Conservation (phyloP, 1,140 invertebrate genomes). For the Microplitis mediator region DNA sequence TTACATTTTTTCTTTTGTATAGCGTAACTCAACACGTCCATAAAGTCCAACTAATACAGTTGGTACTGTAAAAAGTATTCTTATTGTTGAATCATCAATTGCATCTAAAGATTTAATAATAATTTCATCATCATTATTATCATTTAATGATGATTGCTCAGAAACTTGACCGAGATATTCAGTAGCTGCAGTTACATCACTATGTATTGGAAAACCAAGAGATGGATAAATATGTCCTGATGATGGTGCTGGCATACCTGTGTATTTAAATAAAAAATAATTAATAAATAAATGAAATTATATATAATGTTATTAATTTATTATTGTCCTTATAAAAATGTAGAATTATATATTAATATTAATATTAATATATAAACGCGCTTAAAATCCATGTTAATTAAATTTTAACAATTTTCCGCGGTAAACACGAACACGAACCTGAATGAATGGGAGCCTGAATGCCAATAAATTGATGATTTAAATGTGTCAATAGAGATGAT, state of each 20-base stretch:
- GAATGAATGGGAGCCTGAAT: slow-evolving; percentile 54
- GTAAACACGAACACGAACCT: slow-evolving; percentile 53
- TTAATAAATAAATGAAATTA: background rate
- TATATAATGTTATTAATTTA: background rate
- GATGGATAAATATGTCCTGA: slow-evolving; percentile 43
- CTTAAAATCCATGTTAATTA: too few relatives aligned
- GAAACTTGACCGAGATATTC: slow-evolving; percentile 42
- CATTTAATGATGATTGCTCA: slow-evolving; percentile 29
- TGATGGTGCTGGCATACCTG: slow-evolving; percentile 38
- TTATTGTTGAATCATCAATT: slow-evolving; percentile 77
- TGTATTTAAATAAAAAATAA: background rate
- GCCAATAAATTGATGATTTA: slow-evolving; percentile 52
- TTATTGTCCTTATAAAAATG: too few relatives aligned
- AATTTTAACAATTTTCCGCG: background rate
- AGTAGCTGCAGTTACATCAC: slow-evolving; percentile 36
- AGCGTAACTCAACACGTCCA: slow-evolving; percentile 81
- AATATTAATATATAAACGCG: too few relatives aligned
- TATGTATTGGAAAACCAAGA: slow-evolving; percentile 40
- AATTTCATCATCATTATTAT: slow-evolving; percentile 61
- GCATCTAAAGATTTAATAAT: slow-evolving; percentile 73
- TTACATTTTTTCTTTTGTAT: slow-evolving; percentile 75
- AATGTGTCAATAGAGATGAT: slow-evolving; percentile 32
- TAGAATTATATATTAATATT: too few relatives aligned
- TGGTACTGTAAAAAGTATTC: slow-evolving; percentile 82
- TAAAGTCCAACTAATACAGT: slow-evolving; percentile 81